Evolutionary conservation across 2,113 vertebrate genomes (phyloP).

Genomic region (Bubalus kerabau): DNA sequence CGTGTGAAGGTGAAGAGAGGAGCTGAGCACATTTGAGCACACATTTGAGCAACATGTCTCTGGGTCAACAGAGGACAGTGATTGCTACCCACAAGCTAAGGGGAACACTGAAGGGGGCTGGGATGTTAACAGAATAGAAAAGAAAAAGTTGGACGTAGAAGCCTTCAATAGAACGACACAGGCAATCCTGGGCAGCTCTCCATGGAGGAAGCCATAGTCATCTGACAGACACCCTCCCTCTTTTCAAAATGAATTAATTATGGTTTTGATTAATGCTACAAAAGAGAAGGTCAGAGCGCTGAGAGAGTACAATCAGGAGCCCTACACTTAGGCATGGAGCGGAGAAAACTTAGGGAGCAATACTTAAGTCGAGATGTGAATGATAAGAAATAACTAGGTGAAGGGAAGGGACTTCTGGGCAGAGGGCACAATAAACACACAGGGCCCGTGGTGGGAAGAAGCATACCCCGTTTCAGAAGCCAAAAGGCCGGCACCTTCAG

Average conservation of each 20-base stretch:
- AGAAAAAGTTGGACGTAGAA: neutral
- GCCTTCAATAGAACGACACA: neutral
- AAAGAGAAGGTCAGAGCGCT: neutral
- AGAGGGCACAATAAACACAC: neutral
- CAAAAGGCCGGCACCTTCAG: neutral
- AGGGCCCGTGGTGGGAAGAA: neutral
- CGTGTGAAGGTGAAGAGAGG: neutral
- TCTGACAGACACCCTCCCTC: neutral
- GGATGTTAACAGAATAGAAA: neutral
- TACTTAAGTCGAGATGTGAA: neutral
- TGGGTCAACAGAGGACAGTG: neutral
- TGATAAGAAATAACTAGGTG: neutral
- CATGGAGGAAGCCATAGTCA: neutral
- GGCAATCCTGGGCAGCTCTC: neutral
- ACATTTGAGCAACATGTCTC: neutral
- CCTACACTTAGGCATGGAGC: neutral
- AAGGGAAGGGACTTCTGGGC: neutral
- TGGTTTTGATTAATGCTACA: neutral
- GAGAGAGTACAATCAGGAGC: neutral
- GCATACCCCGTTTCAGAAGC: neutral
- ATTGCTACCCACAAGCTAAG: neutral
- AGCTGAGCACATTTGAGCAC: neutral
- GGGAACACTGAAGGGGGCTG: too few relatives aligned
- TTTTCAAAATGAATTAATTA: neutral
- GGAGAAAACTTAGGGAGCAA: neutral